Evolutionary conservation across 1,140 invertebrate genomes (phyloP), one percentile per base, ranked within the genome.

Genomic region (Frieseomelitta varia): DNA sequence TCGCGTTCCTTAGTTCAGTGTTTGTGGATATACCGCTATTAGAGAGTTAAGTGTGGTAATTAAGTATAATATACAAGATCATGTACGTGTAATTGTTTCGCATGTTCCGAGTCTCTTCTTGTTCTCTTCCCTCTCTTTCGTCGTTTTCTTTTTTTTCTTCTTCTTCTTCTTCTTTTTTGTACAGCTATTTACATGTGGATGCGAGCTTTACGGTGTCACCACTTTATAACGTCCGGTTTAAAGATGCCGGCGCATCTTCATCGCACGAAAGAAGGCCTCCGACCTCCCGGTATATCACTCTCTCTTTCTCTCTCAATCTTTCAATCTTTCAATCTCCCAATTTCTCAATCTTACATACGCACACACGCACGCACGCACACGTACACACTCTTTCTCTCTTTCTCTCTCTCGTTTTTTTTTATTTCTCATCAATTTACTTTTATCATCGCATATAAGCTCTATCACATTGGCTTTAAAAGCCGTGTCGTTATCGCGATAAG

Each of bases 381-480:
- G 6, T 4, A 39, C 39, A 6, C 73, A 69, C 74, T 39, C 39
- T 0, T 6, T 10, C 39, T 47, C 15, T 53, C 47, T 12, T 2
- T 65, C 0, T 65, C 15, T 71, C 63, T 78, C 51, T 67, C 39
- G n/a, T 76, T 47, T 69, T n/a, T 65, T 4, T 72, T 61, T 65
- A 47, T 68, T 47, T 77, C 56, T 75, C 51, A 55, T 71, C n/a
- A 68, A 47, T 86, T 65, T 85, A 81, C 65, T 24, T 65, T 67
- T 91, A 87, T 92, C 93, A 90, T 93, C 91, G 92, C 91, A 93
- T 92, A 92, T 94, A 95, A 95, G 94, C 94, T 95, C 94, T 95
- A 95, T 95, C 94, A 95, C 94, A 95, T 94, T 94, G 94, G 94
- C 94, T 95, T 95, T 87, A 90, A 61, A 94, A 95, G 94, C 94